phyloP scores from a whole-genome alignment of 2,797 vertebrate species.

The Sorex maritimensis region DNA sequence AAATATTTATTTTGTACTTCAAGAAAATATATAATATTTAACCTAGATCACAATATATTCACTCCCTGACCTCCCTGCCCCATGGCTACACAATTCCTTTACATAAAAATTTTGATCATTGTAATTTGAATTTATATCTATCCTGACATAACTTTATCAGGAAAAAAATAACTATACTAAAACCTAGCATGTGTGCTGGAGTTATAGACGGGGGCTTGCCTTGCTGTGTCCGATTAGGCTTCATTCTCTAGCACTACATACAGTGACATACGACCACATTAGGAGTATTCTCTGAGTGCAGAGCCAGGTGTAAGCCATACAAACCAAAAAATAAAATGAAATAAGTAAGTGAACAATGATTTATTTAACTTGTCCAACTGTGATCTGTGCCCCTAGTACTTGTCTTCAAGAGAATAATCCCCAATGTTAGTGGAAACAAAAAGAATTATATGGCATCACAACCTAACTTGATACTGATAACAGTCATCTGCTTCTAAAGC shows the following conservation, averaged over 20 bases:
- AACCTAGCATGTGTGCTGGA: neutral
- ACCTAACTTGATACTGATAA: neutral
- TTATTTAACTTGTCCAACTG: too few relatives aligned
- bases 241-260: too few relatives aligned
- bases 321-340: too few relatives aligned
- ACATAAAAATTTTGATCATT: neutral
- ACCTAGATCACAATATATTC: neutral
- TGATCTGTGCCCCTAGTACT: neutral
- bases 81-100: neutral
- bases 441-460: neutral
- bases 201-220: too few relatives aligned
- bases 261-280: too few relatives aligned
- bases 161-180: neutral
- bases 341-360: too few relatives aligned
- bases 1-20: too few relatives aligned
- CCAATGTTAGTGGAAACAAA: neutral
- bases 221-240: too few relatives aligned
- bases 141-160: neutral
- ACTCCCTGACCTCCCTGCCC: neutral
- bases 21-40: too few relatives aligned
- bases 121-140: neutral
- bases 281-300: too few relatives aligned
- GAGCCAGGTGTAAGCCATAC: too few relatives aligned
- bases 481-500: neutral
- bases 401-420: neutral